These are phyloP conservation scores for Pteromalus puparum DNA, from an alignment of 1,140 invertebrate species.

Conservation along the genomic window DNA sequence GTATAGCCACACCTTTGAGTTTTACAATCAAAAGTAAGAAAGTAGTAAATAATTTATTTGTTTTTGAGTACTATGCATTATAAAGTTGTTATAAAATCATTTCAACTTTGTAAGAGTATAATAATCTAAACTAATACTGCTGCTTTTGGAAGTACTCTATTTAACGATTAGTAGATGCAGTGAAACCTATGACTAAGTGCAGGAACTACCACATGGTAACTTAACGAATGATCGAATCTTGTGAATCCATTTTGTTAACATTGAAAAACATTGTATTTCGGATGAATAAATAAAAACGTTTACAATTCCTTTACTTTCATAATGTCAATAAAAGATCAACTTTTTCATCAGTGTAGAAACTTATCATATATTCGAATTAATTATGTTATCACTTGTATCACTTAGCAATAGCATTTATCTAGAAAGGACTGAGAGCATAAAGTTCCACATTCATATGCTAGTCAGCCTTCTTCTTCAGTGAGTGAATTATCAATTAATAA, in stretches of 20 bases:
- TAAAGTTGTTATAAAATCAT: neutral
- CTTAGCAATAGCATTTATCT: neutral
- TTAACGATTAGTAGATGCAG: neutral
- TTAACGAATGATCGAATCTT: neutral
- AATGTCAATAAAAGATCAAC: neutral
- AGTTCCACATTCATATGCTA: conserved; percentile 21
- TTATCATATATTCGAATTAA: neutral
- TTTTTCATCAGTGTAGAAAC: conserved; percentile 5
- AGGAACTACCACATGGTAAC: neutral
- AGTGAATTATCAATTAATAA: neutral
- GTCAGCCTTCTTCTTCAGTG: conserved; percentile 28
- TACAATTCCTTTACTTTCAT: neutral
- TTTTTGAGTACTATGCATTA: no score
- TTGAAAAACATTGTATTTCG: conserved; percentile 6
- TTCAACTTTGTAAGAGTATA: neutral
- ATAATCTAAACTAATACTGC: neutral
- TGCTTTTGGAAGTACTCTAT: neutral
- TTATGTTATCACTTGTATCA: conserved; percentile 13
- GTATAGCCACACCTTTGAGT: neutral
- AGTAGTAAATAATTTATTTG: neutral
- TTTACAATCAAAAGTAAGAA: neutral
- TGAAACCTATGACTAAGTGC: neutral
- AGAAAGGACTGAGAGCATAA: conserved; percentile 4
- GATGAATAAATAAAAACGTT: conserved; percentile 33
- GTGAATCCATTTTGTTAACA: neutral